Base-by-base conservation (phyloP, 1,140 invertebrate species). In the Brachionus paranguensis region DNA sequence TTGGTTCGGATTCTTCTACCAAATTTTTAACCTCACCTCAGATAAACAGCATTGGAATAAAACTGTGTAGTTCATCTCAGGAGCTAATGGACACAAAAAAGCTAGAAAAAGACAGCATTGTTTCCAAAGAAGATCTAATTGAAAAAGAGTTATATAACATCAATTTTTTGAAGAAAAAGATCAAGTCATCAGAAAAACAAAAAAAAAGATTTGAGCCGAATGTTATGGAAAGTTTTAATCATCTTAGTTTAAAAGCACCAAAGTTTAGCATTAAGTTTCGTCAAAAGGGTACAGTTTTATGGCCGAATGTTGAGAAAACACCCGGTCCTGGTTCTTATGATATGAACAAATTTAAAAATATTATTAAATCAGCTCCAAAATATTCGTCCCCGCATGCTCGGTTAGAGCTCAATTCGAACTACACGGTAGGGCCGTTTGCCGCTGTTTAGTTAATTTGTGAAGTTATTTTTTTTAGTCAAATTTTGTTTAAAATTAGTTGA, bases 241-340 rank as follows among this genome's bases (percentile, higher is more conserved):
- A 76, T 50, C 20, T 76, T 4, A 47, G 72, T n/a, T 76, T 37
- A 11, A 76, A 76, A 45, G 78, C 78, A 11, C 78, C 78, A 14
- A 10, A 81, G 27, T 33, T 81, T 14, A 81, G 78, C 53, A 81
- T 81, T 68, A 43, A 64, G n/a, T 81, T 81, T 64, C 27, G 78
- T 17, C 20, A 81, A 29, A 81, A 81, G 12, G 78, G 78, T 11
- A 81, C 78, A 12, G 17, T 45, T 41, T 24, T 81, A 27, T 81
- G 78, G 78, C 78, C 78, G 8, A 17, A 68, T 11, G 37, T 43
- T 20, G 78, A 81, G 37, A 64, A 64, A 60, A 81, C 78, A 45
- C 78, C 78, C 5, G 78, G 53, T 17, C 78, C 78, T 12, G 64
- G 64, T 27, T 37, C 78, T 29, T 81, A 81, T 68, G 78, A 81